These are phyloP conservation scores for Paralichthys olivaceus DNA, from an alignment of 2,113 vertebrate species.

Conservation along the genomic window DNA sequence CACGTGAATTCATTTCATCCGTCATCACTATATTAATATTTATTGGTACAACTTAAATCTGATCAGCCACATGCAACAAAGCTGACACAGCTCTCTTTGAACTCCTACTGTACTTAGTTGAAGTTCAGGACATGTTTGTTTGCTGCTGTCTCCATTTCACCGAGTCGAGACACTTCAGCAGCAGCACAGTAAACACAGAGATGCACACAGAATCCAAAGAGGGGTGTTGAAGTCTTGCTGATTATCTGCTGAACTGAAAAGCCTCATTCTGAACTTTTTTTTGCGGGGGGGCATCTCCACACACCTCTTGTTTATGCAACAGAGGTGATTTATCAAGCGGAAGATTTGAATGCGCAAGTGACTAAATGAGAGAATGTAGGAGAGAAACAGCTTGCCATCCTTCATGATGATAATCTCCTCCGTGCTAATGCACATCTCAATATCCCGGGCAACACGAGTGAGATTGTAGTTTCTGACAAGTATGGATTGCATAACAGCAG, in stretches of 20 bases:
- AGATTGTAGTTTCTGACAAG: slow-evolving; percentile 82
- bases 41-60: slow-evolving; percentile 16
- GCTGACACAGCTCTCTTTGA: not conserved
- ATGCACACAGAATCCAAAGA: slow-evolving; percentile 13
- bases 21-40: not conserved
- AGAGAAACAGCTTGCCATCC: slow-evolving; percentile 82
- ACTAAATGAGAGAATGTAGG: slow-evolving; percentile 62
- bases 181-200: slow-evolving; percentile 14
- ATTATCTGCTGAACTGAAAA: slow-evolving; percentile 28
- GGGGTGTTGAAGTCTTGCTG: slow-evolving; percentile 14
- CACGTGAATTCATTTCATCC: not conserved
- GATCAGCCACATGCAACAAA: slow-evolving; percentile 10
- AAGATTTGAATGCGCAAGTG: slow-evolving; percentile 59
- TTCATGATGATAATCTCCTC: slow-evolving; percentile 81
- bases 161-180: slow-evolving; percentile 6
- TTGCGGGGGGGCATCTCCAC: slow-evolving; percentile 37
- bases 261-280: slow-evolving; percentile 54
- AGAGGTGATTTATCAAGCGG: slow-evolving; percentile 65
- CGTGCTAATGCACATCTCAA: slow-evolving; percentile 81
- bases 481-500: slow-evolving; percentile 83
- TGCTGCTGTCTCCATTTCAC: not conserved
- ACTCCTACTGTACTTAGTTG: not conserved
- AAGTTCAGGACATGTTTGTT: slow-evolving; percentile 12
- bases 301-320: slow-evolving; percentile 59
- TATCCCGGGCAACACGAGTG: slow-evolving; percentile 81